Percentiles rank a stretch among this genome's conserved stretches.
These are phyloP conservation scores for Hemichromis elongatus DNA, from an alignment of 2,113 vertebrate genomes.

Conservation along the genomic window DNA sequence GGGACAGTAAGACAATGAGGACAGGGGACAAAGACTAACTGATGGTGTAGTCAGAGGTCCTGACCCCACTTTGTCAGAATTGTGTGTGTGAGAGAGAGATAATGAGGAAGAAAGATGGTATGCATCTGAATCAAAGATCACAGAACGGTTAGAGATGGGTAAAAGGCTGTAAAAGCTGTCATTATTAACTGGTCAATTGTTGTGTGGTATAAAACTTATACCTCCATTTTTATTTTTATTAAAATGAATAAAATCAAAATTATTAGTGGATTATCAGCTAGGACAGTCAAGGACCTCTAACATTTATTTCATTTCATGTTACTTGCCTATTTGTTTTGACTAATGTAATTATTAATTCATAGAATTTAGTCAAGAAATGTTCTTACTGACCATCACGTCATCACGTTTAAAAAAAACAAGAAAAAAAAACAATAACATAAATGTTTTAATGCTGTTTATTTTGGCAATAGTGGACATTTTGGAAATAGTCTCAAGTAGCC, in stretches of 20 bases:
- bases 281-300: rapidly evolving
- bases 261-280: not conserved
- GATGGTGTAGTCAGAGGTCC: slow-evolving; percentile 42
- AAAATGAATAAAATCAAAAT: not conserved
- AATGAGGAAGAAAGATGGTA: slow-evolving; percentile 35
- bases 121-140: slow-evolving; percentile 10
- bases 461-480: not conserved
- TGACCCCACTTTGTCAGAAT: slow-evolving; percentile 63
- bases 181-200: not conserved
- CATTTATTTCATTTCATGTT: not conserved
- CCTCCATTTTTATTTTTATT: not conserved
- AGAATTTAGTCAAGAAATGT: rapidly evolving
- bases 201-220: not conserved
- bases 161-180: not conserved
- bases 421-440: no score
- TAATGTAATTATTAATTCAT: not conserved
- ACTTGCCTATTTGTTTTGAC: not conserved
- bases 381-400: not conserved
- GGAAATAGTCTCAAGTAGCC: not conserved
- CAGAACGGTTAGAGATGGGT: not conserved
- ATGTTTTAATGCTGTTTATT: not conserved
- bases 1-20: slow-evolving; percentile 70
- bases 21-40: slow-evolving; percentile 20
- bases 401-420: not conserved
- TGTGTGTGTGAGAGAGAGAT: slow-evolving; percentile 35